phyloP scores from a whole-genome alignment of 64 coral and sea anemone genomes.

The Exaiptasia diaphana region DNA sequence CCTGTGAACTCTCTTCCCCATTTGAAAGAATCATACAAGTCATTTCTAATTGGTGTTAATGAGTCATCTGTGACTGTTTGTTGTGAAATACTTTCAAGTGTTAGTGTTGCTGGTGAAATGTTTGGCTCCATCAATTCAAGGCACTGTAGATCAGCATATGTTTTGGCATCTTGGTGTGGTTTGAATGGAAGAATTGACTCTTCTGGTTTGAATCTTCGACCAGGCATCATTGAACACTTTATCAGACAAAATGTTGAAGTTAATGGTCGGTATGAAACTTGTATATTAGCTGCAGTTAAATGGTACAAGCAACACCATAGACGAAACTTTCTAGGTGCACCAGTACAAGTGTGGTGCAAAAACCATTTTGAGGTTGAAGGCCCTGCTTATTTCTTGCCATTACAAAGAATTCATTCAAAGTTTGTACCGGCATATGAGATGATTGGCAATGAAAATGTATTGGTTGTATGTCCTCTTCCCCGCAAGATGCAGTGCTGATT shows the following conservation, averaged over 20 bases:
- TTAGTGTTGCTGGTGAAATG: background rate
- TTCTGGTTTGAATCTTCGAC: background rate
- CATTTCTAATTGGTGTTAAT: background rate
- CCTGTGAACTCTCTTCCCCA: background rate
- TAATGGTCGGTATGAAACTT: conserved; percentile 17
- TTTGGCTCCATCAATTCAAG: background rate
- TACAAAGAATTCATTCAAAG: too few species aligned
- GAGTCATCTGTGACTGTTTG: background rate
- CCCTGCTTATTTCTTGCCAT: background rate
- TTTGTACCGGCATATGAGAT: too few species aligned
- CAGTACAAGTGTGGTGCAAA: background rate
- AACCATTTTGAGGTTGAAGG: background rate
- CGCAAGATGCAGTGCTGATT: background rate
- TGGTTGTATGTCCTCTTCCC: background rate
- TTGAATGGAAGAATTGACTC: background rate
- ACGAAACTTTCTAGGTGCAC: background rate
- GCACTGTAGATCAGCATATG: background rate
- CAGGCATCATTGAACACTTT: conserved; percentile 45
- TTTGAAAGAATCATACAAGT: background rate
- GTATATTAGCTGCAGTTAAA: conserved; percentile 35
- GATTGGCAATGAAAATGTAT: too few species aligned
- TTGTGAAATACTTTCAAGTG: background rate
- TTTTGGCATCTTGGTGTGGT: too few species aligned
- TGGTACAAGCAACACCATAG: conserved; percentile 45
- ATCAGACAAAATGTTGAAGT: conserved; percentile 37